Conservation (phyloP, 2,888 invertebrate genomes). For the Microdon myrmicae region DNA sequence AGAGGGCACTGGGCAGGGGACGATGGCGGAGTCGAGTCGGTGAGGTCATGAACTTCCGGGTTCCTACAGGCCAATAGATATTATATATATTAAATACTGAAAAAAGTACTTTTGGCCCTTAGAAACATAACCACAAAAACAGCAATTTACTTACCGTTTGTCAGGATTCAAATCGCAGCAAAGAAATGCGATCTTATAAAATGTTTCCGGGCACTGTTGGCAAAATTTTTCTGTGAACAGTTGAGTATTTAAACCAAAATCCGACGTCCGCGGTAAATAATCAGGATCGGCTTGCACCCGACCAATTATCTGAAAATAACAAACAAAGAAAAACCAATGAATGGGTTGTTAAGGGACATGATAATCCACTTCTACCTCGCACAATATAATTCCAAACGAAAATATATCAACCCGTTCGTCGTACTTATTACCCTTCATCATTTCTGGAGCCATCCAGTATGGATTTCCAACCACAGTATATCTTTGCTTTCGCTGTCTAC, state of each 20-base stretch:
- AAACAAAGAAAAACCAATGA: too few species aligned
- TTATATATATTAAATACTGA: neutral
- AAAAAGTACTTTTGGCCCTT: neutral
- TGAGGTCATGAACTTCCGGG: too few species aligned
- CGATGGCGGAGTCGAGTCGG: too few species aligned
- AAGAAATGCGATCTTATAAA: conserved; percentile 87
- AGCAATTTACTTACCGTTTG: conserved; percentile 71
- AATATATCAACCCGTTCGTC: conserved; percentile 97
- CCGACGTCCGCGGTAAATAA: conserved; percentile 87
- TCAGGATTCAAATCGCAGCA: conserved; percentile 93
- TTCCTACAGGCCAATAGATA: too few species aligned
- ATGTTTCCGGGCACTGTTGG: conserved; percentile 81
- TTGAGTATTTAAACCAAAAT: conserved; percentile 91
- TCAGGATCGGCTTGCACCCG: conserved; percentile 96
- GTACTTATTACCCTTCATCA: conserved; percentile 96
- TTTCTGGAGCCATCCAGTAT: conserved; percentile 99
- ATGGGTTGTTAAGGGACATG: too few species aligned
- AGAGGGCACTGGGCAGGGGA: too few species aligned
- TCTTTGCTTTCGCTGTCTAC: conserved; percentile 80
- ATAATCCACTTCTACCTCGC: conserved; percentile 75
- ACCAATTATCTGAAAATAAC: conserved; percentile 81
- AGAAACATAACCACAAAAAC: neutral
- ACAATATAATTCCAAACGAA: conserved; percentile 93
- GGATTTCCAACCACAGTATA: conserved; percentile 97
- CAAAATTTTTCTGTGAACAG: conserved; percentile 90